phyloP scores from a whole-genome alignment of 2,113 vertebrate genomes.

The Dromas ardeola region DNA sequence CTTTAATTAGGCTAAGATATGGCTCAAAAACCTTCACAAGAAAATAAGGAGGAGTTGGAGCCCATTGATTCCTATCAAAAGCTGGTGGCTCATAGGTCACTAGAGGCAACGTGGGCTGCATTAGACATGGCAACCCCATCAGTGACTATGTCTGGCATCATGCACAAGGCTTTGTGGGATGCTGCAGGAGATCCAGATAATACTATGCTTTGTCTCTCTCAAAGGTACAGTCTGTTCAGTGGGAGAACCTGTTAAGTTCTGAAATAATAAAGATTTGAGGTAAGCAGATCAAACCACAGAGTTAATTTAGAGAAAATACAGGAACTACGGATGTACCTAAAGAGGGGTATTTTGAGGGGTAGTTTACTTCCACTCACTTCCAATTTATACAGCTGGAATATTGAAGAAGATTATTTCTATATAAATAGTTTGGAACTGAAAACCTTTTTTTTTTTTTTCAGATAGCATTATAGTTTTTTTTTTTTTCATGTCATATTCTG shows the following conservation, averaged over 20 bases:
- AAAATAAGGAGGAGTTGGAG: background rate
- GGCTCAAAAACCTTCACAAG: background rate
- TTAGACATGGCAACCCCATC: background rate
- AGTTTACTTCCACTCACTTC: background rate
- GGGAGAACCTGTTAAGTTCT: background rate
- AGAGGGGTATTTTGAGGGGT: background rate
- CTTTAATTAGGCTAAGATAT: background rate
- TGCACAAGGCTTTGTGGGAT: background rate
- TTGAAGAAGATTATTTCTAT: background rate
- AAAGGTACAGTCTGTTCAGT: background rate
- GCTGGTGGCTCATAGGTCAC: background rate
- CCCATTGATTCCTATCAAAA: background rate
- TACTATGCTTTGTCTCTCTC: background rate
- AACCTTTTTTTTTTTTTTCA: background rate
- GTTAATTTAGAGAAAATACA: background rate
- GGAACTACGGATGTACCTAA: background rate
- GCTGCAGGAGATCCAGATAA: background rate
- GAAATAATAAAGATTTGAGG: background rate
- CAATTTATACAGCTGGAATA: background rate
- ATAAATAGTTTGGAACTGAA: background rate
- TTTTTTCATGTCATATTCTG: background rate
- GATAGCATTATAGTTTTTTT: background rate
- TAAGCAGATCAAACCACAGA: background rate
- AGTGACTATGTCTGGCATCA: fast-evolving
- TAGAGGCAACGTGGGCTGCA: background rate